Base-by-base conservation (phyloP, 1,140 invertebrate species). In the Platorchestia sp. region DNA sequence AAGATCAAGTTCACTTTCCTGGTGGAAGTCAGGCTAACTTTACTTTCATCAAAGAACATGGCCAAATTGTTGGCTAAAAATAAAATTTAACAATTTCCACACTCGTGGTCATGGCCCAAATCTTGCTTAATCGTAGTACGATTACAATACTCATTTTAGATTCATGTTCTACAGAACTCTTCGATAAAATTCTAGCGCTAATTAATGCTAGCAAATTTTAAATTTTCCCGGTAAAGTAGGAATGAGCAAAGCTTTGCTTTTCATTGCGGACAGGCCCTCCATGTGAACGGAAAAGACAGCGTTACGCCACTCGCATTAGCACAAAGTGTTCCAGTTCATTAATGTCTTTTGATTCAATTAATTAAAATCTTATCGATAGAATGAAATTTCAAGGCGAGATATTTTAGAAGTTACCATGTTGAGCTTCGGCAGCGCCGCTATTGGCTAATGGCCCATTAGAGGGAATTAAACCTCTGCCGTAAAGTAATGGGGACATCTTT, bases 291-390 rank as follows among this genome's bases (percentile, higher is more conserved):
- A 75, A 75, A 14, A 10, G 59, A 51, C 47, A 75, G 59, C 59
- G 59, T 75, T 75, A 75, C 27, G 59, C 59, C 1, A 27, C 59
- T 75, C 6, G 47, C 59, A 75, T 36, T 75, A 75, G 27, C 27
- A 75, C 59, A 36, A 75, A 75, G 59, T 75, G 59, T 75, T 75
- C 59, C 59, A 75, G 10, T 75, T 75, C 59, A 75, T 75, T 75
- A 75, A 75, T 75, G 27, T 27, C 59, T 75, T 75, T 75, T 75
- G 59, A 75, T 75, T 75, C 59, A 75, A 75, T 75, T 75, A 75
- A 75, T 75, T 75, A 75, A 75, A 75, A 75, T 75, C 59, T 75
- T 75, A 75, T 75, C 59, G 59, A 75, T 75, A 75, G 27, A 75
- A 75, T 75, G 59, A 75, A 36, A 75, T 75, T 75, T 75, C 59